Percentiles rank a stretch among this genome's conserved stretches.
Evolutionary conservation across 2,113 vertebrate species (phyloP).

Genomic region (Lasiurus borealis): DNA sequence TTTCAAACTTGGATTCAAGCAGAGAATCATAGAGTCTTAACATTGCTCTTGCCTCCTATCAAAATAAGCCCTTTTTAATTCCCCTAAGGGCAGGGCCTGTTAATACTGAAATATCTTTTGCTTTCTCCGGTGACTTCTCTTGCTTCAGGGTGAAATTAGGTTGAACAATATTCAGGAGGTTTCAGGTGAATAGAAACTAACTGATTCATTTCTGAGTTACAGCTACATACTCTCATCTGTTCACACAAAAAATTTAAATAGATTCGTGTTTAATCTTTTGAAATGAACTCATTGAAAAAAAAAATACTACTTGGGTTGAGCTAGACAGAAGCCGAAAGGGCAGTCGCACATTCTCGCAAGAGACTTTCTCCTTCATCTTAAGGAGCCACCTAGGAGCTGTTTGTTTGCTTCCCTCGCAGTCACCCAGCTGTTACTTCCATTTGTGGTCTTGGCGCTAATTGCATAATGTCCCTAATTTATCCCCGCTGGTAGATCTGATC

Average conservation of each 20-base stretch:
- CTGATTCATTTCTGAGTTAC: neutral
- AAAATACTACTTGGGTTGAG: neutral
- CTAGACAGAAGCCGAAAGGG: slow-evolving; percentile 1
- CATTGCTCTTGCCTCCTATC: neutral
- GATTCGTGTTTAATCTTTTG: slow-evolving; percentile 20
- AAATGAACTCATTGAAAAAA: neutral
- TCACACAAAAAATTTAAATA: neutral
- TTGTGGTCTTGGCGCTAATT: slow-evolving; percentile 90
- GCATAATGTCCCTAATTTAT: slow-evolving; percentile 91
- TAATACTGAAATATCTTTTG: neutral
- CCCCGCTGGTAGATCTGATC: slow-evolving; percentile 89
- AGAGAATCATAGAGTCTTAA: neutral
- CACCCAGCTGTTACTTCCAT: slow-evolving; percentile 88
- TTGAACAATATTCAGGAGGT: neutral
- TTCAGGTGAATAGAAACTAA: slow-evolving; percentile 23
- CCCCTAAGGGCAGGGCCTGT: neutral
- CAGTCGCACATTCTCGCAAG: neutral
- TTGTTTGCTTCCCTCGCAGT: slow-evolving; percentile 83
- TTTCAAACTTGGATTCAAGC: slow-evolving; percentile 27
- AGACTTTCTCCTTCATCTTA: slow-evolving; percentile 65
- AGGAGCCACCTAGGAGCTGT: slow-evolving; percentile 83
- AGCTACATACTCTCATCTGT: slow-evolving; percentile 8
- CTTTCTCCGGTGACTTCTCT: neutral
- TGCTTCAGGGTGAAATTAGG: neutral
- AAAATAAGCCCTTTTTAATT: neutral